Conservation (phyloP, 2,113 vertebrate species). For the Excalfactoria chinensis region DNA sequence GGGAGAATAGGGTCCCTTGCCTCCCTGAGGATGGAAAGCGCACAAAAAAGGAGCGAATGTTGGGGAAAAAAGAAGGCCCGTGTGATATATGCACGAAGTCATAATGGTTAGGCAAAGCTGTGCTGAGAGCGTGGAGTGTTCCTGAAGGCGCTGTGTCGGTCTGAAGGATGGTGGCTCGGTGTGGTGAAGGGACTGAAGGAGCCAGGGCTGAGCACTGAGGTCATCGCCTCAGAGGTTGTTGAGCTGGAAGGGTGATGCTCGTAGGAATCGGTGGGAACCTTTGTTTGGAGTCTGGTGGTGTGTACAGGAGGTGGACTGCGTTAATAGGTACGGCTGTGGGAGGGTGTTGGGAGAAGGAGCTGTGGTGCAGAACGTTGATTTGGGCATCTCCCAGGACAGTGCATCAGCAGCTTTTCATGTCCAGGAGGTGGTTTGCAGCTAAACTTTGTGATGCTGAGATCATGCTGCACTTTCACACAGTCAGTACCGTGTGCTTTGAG, state of each 20-base stretch:
- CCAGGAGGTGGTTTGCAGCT: not conserved
- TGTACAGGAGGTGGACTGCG: not conserved
- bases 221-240: not conserved
- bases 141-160: not conserved
- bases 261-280: conserved; percentile 26
- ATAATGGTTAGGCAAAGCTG: not conserved
- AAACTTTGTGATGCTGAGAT: conserved; percentile 35
- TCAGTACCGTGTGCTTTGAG: not conserved
- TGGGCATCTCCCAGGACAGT: not conserved
- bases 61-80: not conserved
- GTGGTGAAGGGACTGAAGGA: conserved; percentile 23
- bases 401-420: accelerated
- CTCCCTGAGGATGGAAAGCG: conserved; percentile 35
- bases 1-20: not conserved
- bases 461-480: not conserved
- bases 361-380: not conserved
- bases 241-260: conserved; percentile 10
- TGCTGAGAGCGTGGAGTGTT: not conserved
- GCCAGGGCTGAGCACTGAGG: not conserved
- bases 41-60: not conserved
- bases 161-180: not conserved
- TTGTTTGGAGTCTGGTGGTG: conserved; percentile 31
- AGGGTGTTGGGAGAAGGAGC: not conserved
- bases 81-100: not conserved
- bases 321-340: not conserved